phyloP scores from a whole-genome alignment of 2,888 invertebrate genomes.

The Dryobotodes eremita region DNA sequence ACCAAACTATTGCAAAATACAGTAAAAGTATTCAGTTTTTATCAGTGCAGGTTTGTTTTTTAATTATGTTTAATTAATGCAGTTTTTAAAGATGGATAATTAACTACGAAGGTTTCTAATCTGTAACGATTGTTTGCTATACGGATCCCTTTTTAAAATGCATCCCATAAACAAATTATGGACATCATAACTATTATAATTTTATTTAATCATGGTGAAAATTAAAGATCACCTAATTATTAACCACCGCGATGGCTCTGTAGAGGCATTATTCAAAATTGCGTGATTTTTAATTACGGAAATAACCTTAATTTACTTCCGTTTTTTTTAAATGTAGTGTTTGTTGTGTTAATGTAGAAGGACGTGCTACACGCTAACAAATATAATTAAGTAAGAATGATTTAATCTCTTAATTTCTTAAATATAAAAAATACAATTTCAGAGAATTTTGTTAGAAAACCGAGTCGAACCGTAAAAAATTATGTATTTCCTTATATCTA shows the following conservation, averaged over 20 bases:
- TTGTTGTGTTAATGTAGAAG: background rate
- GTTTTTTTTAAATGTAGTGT: background rate
- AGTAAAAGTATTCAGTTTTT: background rate
- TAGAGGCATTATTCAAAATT: background rate
- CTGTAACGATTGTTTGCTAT: background rate
- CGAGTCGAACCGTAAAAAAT: background rate
- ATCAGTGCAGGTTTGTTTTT: background rate
- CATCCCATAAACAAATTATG: background rate
- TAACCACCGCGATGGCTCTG: background rate
- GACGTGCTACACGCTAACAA: background rate
- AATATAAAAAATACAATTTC: background rate
- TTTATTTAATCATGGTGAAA: background rate
- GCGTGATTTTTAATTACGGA: slow-evolving; percentile 8
- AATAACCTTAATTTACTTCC: background rate
- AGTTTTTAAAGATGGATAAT: background rate
- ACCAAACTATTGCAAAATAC: background rate
- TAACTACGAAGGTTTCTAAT: background rate
- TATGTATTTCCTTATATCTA: background rate
- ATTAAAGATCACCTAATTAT: background rate
- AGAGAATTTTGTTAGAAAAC: background rate
- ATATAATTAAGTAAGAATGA: slow-evolving; percentile 13
- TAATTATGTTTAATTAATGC: background rate
- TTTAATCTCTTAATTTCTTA: too few species aligned
- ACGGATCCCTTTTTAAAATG: background rate
- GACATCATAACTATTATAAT: background rate